phyloP scores from a whole-genome alignment of 2,888 invertebrate species.

The Calliopum simillimum region DNA sequence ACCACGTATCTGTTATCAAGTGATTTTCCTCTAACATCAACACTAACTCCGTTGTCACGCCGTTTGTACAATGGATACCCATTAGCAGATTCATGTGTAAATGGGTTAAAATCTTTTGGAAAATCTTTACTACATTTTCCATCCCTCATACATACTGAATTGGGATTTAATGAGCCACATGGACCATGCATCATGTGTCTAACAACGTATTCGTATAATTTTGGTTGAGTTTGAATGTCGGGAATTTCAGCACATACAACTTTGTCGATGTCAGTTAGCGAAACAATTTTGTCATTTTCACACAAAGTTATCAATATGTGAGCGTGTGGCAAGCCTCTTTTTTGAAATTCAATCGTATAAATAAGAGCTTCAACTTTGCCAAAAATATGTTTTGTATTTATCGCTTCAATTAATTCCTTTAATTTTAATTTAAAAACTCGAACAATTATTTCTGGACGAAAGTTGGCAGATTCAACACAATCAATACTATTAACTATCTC shows the following conservation, averaged over 20 bases:
- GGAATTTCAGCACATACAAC: slow-evolving; percentile 42
- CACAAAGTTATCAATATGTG: slow-evolving; percentile 11
- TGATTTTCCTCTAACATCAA: slow-evolving; percentile 36
- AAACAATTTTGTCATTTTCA: background rate
- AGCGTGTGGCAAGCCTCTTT: slow-evolving; percentile 19
- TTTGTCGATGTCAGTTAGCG: background rate
- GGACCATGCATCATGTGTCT: slow-evolving; percentile 45
- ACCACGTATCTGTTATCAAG: slow-evolving; percentile 60
- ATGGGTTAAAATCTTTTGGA: slow-evolving; percentile 50
- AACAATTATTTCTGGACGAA: slow-evolving; percentile 24
- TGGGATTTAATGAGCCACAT: slow-evolving; percentile 40
- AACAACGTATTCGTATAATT: slow-evolving; percentile 35
- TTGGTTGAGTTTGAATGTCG: slow-evolving; percentile 32
- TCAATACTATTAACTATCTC: slow-evolving; percentile 23
- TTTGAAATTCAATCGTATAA: slow-evolving; percentile 36
- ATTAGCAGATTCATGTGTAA: slow-evolving; percentile 47
- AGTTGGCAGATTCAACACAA: slow-evolving; percentile 11
- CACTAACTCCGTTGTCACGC: slow-evolving; percentile 43
- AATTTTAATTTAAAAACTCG: slow-evolving; percentile 31
- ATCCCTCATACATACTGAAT: slow-evolving; percentile 38
- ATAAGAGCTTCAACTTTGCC: slow-evolving; percentile 21
- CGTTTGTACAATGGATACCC: slow-evolving; percentile 51
- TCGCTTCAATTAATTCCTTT: slow-evolving; percentile 25
- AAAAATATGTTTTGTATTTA: slow-evolving; percentile 17
- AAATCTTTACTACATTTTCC: slow-evolving; percentile 52